Evolutionary conservation across 35 echinoderm and acorn worm genomes (phyloP).

Genomic region (Heliocidaris erythrogramma): DNA sequence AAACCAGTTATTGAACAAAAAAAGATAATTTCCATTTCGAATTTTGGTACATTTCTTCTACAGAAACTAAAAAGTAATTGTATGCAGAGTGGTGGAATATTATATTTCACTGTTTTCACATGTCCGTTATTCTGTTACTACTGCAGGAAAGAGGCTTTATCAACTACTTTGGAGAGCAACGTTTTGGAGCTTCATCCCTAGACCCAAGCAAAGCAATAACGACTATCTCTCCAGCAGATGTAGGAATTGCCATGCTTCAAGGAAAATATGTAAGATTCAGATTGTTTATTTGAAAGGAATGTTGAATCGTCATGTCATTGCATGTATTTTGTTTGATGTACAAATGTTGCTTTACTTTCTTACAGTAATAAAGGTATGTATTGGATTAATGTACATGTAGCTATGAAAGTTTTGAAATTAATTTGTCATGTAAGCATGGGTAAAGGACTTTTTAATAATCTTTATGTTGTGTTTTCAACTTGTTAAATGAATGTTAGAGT

Average conservation of each 20-base stretch:
- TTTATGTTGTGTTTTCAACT: background rate
- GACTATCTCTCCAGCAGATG: conserved; percentile 57
- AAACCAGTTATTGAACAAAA: too few species aligned
- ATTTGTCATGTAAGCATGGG: background rate
- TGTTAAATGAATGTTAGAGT: background rate
- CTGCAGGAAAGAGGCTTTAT: conserved; percentile 71
- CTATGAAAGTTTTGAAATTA: too few species aligned
- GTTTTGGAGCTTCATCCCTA: conserved; percentile 63
- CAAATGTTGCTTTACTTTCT: too few species aligned
- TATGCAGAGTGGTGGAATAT: background rate
- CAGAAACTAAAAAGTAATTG: too few species aligned
- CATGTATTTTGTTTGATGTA: too few species aligned
- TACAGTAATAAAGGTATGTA: too few species aligned
- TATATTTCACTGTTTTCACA: background rate
- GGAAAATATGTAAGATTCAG: conserved; percentile 66
- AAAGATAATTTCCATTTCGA: too few species aligned
- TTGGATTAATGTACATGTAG: too few species aligned
- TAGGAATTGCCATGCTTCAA: conserved; percentile 70
- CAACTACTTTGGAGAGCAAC: conserved; percentile 92
- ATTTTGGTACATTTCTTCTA: too few species aligned
- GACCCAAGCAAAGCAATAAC: conserved; percentile 39
- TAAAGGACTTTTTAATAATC: background rate
- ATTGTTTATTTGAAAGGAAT: background rate
- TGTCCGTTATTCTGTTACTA: conserved; percentile 6
- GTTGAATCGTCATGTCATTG: too few species aligned